phyloP scores from a whole-genome alignment of 2,797 vertebrate genomes.

The Hylomyscus alleni region DNA sequence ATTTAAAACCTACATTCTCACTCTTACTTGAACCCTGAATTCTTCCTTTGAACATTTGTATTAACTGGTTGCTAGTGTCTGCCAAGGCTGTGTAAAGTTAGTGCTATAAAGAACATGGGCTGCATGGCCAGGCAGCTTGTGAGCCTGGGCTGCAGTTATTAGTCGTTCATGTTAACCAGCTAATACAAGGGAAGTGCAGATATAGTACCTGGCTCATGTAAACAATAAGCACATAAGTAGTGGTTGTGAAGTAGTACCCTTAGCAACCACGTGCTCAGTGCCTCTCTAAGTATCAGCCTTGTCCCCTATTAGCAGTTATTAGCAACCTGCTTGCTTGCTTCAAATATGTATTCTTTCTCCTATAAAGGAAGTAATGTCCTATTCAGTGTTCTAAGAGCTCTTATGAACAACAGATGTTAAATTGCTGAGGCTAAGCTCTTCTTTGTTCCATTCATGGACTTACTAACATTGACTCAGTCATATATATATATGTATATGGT shows the following conservation, averaged over 20 bases:
- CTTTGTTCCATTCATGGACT: conserved; percentile 37
- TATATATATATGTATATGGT: not conserved
- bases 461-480: conserved; percentile 30
- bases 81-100: conserved; percentile 19
- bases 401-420: conserved; percentile 50
- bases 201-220: not conserved
- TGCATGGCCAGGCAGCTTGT: not conserved
- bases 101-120: conserved; percentile 25
- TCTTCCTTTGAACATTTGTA: conserved; percentile 12
- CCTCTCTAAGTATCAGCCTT: conserved; percentile 4
- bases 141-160: conserved; percentile 11
- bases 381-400: conserved; percentile 1
- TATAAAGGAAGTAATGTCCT: conserved; percentile 15
- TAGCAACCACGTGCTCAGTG: not conserved
- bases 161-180: not conserved
- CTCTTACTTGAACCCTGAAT: conserved; percentile 35
- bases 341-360: conserved; percentile 47
- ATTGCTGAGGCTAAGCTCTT: conserved; percentile 34
- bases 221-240: conserved; percentile 23
- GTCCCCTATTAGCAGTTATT: no score
- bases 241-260: conserved; percentile 9
- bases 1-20: not conserved
- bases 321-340: conserved; percentile 34
- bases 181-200: not conserved
- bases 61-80: conserved; percentile 29